phyloP scores from a whole-genome alignment of 2,888 invertebrate genomes.

The Thecophora atra region DNA sequence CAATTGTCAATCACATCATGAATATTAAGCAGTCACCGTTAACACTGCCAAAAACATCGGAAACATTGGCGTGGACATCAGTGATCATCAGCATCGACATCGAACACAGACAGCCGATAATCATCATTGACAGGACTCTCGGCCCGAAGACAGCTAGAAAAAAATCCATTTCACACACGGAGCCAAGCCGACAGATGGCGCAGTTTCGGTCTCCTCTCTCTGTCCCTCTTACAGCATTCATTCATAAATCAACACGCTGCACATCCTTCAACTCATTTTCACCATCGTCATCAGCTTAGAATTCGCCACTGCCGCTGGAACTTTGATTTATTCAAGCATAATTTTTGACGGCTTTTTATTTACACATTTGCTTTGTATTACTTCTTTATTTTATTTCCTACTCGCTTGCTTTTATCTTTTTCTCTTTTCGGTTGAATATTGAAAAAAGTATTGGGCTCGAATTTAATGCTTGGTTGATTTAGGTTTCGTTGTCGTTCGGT shows the following conservation, averaged over 20 bases:
- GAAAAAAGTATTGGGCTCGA: slow-evolving; percentile 2
- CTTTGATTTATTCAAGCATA: too few species aligned
- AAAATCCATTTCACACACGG: slow-evolving; percentile 12
- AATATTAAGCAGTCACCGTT: too few species aligned
- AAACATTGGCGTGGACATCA: too few species aligned
- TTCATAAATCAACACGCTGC: slow-evolving; percentile 16
- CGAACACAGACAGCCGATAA: neutral
- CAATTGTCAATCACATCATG: slow-evolving; percentile 14
- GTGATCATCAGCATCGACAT: slow-evolving; percentile 4
- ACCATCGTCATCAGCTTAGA: neutral
- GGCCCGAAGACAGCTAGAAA: neutral
- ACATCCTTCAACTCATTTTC: neutral
- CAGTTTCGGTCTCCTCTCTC: too few species aligned
- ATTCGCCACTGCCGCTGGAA: too few species aligned
- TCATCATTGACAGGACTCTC: neutral
- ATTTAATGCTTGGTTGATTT: slow-evolving; percentile 6
- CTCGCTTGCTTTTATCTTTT: neutral
- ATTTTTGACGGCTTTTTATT: neutral
- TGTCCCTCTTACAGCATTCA: neutral
- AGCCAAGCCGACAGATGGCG: slow-evolving; percentile 15
- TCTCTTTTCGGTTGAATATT: neutral
- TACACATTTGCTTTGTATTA: neutral
- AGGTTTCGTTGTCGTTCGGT: neutral
- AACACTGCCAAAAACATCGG: neutral
- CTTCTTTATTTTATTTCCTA: neutral